These are phyloP conservation scores for Grammomys surdaster DNA, from an alignment of 2,113 vertebrate species.

Conservation along the genomic window DNA sequence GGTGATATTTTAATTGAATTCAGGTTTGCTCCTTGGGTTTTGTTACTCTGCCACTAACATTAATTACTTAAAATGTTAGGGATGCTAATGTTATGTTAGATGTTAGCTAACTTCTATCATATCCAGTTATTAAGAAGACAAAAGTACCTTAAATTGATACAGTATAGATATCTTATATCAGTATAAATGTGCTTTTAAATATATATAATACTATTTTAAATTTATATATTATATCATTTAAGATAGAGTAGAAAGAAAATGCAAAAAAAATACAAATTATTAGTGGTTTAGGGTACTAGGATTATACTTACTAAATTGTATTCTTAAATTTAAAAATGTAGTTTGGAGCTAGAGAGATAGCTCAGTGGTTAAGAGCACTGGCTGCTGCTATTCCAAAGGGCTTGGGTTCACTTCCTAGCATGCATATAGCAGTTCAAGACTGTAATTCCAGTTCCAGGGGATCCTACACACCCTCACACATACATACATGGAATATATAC, in stretches of 20 bases:
- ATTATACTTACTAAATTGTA: constrained; percentile 50
- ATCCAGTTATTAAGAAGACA: background rate
- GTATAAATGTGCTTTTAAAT: background rate
- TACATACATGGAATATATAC: background rate
- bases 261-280: constrained; percentile 16
- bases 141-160: constrained; percentile 11
- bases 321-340: constrained; percentile 43
- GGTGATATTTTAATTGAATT: constrained; percentile 29
- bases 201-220: background rate
- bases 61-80: constrained; percentile 39
- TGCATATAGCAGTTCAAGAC: background rate
- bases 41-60: background rate
- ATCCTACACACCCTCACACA: background rate
- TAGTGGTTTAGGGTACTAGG: background rate
- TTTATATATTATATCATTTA: background rate
- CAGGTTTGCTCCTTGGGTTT: constrained; percentile 8
- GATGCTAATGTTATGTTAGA: background rate
- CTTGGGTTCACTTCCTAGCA: background rate
- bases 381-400: background rate
- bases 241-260: constrained; percentile 28
- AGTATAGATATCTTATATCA: background rate
- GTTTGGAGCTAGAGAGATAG: background rate
- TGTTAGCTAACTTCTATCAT: background rate
- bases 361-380: background rate
- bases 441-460: background rate